Conservation (phyloP, 2,113 vertebrate species). For the Nicator chloris region DNA sequence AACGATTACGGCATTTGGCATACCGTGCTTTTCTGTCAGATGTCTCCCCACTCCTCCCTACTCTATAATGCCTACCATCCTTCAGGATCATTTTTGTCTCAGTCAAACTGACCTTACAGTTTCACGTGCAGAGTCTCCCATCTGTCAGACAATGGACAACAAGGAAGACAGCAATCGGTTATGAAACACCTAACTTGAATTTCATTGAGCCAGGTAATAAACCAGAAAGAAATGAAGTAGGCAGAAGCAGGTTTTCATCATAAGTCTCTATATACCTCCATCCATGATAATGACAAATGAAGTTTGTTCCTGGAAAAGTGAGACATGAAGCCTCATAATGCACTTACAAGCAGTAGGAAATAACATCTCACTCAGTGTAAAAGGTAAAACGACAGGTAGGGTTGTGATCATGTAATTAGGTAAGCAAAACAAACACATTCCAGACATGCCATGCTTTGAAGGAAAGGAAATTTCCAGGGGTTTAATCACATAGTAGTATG, state of each 20-base stretch:
- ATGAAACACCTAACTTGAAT: constrained; percentile 50
- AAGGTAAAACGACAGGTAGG: background rate
- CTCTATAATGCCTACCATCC: background rate
- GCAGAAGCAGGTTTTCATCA: background rate
- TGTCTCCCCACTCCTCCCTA: background rate
- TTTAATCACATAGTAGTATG: constrained; percentile 17
- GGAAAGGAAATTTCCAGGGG: background rate
- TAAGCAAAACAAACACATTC: constrained; percentile 21
- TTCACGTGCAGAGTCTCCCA: background rate
- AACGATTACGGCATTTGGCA: background rate
- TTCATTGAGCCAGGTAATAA: constrained; percentile 22
- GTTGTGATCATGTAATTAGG: background rate
- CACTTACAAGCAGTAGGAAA: background rate
- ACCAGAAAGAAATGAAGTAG: background rate
- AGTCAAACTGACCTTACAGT: background rate
- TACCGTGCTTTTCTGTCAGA: background rate
- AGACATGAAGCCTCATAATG: background rate
- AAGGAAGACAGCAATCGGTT: background rate
- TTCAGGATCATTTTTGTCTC: background rate
- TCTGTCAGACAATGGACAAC: background rate
- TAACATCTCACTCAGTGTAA: background rate
- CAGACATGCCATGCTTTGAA: background rate
- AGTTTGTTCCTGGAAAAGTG: background rate
- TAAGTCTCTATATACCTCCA: background rate
- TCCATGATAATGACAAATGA: background rate